A percentile compares a stretch with the other conserved stretches of the same genome.
phyloP scores from a whole-genome alignment of 2,888 invertebrate genomes.

The Caenorhabditis sp. region DNA sequence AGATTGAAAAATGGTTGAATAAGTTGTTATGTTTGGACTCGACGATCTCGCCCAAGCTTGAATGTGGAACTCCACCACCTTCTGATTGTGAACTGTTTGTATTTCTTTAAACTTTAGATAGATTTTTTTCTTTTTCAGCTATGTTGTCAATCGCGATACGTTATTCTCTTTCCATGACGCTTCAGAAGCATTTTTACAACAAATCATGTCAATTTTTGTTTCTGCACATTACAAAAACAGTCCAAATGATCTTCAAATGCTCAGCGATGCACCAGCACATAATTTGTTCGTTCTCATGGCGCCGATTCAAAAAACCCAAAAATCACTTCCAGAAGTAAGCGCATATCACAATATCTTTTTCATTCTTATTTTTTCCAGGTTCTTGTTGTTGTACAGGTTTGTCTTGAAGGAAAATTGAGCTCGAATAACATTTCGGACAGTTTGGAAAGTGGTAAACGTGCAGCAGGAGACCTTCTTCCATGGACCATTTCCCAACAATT shows the following conservation, averaged over 20 bases:
- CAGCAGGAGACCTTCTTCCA: conserved; percentile 95
- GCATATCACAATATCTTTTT: conserved; percentile 7
- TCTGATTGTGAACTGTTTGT: conserved; percentile 84
- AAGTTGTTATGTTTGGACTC: conserved; percentile 89
- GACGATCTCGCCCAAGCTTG: conserved; percentile 38
- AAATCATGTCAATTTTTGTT: conserved; percentile 90
- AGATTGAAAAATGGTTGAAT: conserved; percentile 88
- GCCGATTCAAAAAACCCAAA: conserved; percentile 77
- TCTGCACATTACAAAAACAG: conserved; percentile 99
- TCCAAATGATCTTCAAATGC: conserved; percentile 93
- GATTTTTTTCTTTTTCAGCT: conserved; percentile 50
- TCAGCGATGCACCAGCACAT: conserved; percentile 98
- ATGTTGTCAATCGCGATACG: conserved; percentile 81
- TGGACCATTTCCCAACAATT: conserved; percentile 95
- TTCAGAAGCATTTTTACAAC: conserved; percentile 83
- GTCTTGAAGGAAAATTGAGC: conserved; percentile 78
- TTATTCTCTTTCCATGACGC: conserved; percentile 95
- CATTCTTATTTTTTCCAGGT: conserved; percentile 6
- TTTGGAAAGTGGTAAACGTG: conserved; percentile 85
- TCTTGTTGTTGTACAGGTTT: conserved; percentile 74
- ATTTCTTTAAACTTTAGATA: conserved; percentile 27
- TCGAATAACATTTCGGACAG: conserved; percentile 81
- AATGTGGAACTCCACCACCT: conserved; percentile 86
- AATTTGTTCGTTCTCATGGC: conserved; percentile 92
- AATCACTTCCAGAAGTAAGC: conserved; percentile 79